Evolutionary conservation across 2,797 vertebrate species (phyloP).

Genomic region (Poecilia velifera): DNA sequence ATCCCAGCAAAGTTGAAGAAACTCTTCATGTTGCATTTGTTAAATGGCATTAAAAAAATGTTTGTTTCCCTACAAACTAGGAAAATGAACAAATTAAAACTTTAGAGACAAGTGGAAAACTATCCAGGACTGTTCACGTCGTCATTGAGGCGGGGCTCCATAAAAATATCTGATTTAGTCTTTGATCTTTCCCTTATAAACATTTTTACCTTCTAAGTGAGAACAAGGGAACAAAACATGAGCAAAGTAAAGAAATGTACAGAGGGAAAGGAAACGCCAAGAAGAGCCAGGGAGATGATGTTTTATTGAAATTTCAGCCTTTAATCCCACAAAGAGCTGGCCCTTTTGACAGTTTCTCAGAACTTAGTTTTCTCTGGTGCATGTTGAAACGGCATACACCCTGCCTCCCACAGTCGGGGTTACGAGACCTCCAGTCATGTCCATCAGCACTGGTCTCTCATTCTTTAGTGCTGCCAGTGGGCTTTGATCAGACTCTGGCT

Average conservation of each 20-base stretch:
- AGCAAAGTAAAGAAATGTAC: constrained; percentile 15
- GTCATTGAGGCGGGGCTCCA: constrained; percentile 2
- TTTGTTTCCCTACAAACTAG: neutral
- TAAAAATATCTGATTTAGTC: constrained; percentile 16
- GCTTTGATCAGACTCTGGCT: constrained; percentile 31
- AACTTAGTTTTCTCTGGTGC: constrained; percentile 16
- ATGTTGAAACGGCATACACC: constrained; percentile 10
- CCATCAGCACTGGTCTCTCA: neutral
- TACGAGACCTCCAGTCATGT: constrained; percentile 14
- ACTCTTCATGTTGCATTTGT: neutral
- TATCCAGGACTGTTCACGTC: neutral
- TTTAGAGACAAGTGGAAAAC: neutral
- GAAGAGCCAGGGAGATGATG: neutral
- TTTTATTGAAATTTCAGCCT: constrained; percentile 30
- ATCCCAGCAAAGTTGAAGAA: neutral
- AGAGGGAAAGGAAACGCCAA: constrained; percentile 1
- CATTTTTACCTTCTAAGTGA: neutral
- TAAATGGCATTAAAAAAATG: neutral
- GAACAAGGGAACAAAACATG: neutral
- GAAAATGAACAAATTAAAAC: neutral
- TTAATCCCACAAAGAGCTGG: constrained; percentile 25
- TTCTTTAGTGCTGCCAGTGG: constrained; percentile 34
- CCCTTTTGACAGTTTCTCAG: constrained; percentile 26
- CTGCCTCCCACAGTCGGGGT: constrained; percentile 7
- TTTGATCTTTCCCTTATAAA: constrained; percentile 6